Conservation (phyloP, 2,797 vertebrate genomes). For the Cygnus olor region DNA sequence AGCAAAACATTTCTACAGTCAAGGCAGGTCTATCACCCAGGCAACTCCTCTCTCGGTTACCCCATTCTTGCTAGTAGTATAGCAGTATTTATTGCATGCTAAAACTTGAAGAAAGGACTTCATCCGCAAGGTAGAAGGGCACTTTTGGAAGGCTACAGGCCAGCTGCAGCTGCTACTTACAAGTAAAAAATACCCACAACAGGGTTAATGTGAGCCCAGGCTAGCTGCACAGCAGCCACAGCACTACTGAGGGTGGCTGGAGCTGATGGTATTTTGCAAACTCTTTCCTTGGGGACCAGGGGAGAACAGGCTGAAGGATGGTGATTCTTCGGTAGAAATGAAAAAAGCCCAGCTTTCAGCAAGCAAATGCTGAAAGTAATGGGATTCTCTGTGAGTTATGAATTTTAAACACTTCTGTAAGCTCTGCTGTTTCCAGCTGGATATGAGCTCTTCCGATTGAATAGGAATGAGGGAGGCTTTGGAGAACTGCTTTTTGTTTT, state of each 20-base stretch:
- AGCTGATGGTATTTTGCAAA: constrained; percentile 19
- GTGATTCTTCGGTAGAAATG: background rate
- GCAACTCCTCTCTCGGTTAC: background rate
- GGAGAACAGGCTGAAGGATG: constrained; percentile 7
- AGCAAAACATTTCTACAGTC: background rate
- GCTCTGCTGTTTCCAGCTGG: constrained; percentile 37
- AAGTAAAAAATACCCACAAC: too few relatives aligned
- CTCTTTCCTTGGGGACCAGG: constrained; percentile 2
- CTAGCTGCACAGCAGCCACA: background rate
- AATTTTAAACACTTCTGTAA: constrained; percentile 63
- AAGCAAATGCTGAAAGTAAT: constrained; percentile 47
- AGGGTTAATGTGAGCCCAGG: background rate
- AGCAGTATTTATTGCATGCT: background rate
- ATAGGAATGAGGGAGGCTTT: constrained; percentile 16
- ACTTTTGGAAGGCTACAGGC: background rate
- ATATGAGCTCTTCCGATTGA: constrained; percentile 12
- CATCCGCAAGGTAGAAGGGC: background rate
- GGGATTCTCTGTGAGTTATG: constrained; percentile 61
- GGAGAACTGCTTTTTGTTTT: constrained; percentile 12
- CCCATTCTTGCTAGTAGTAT: background rate
- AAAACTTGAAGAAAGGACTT: background rate
- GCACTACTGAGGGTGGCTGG: background rate
- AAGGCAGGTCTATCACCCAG: background rate
- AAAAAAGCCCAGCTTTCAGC: constrained; percentile 33
- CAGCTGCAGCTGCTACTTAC: background rate